Conservation (phyloP, 2,113 vertebrate species). For the Plecturocebus donacophilus region DNA sequence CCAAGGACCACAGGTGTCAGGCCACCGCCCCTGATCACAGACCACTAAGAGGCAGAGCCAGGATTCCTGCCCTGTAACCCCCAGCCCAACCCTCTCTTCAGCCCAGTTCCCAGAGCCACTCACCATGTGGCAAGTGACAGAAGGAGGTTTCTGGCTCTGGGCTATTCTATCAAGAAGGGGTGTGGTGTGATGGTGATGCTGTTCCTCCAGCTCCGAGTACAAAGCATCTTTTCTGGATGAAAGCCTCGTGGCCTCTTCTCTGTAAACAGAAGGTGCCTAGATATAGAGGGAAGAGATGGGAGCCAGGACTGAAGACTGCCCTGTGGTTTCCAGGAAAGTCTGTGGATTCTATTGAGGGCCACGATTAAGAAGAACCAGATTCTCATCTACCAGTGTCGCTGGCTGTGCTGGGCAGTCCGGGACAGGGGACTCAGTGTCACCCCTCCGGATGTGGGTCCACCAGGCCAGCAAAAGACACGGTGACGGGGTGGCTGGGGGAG, state of each 20-base stretch:
- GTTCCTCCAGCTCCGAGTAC: neutral
- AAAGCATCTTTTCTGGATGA: neutral
- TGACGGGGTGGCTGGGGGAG: fast-evolving
- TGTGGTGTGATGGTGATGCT: neutral
- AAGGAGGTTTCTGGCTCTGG: neutral
- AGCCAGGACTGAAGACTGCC: neutral
- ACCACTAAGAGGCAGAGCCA: neutral
- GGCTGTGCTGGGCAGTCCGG: neutral
- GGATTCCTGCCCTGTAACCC: neutral
- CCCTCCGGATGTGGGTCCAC: fast-evolving
- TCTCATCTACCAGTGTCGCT: too few species aligned
- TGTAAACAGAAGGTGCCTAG: neutral
- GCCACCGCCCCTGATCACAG: neutral
- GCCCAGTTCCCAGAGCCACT: neutral
- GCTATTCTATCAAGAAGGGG: neutral
- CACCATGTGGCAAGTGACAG: neutral
- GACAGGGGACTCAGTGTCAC: neutral
- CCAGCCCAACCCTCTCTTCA: neutral
- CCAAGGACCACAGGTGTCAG: neutral
- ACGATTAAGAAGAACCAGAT: neutral
- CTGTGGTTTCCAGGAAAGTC: neutral
- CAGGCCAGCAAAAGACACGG: neutral
- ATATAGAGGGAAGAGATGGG: too few species aligned
- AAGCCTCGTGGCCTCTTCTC: neutral
- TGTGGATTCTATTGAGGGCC: neutral